Conservation (phyloP, 92 coral and sea anemone genomes). For the Epizoanthus scotinus region DNA sequence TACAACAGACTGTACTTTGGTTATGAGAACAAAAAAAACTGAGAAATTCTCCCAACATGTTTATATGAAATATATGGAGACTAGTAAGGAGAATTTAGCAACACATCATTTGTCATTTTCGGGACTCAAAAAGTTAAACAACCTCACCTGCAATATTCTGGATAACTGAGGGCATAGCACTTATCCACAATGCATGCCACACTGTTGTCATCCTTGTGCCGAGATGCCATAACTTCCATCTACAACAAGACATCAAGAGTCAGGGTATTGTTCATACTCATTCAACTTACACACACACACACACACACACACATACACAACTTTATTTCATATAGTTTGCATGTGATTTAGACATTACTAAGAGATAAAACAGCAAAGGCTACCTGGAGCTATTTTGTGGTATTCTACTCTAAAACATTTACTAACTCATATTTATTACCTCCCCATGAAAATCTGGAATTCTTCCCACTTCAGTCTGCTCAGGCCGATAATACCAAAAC, state of each 20-base stretch:
- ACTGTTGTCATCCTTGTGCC: constrained; percentile 98
- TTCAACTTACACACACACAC: not conserved
- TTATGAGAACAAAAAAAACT: too few relatives aligned
- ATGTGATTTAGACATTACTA: too few relatives aligned
- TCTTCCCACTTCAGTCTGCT: constrained; percentile 96
- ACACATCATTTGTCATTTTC: too few relatives aligned
- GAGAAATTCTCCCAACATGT: too few relatives aligned
- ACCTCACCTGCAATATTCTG: constrained; percentile 95
- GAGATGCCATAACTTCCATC: constrained; percentile 99
- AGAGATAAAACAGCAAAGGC: too few relatives aligned
- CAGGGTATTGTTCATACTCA: not conserved
- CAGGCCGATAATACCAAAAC: constrained; percentile 98
- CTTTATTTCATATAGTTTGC: too few relatives aligned
- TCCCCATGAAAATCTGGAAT: constrained; percentile 90
- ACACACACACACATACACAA: not conserved
- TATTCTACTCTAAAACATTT: not conserved
- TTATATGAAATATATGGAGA: too few relatives aligned
- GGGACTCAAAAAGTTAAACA: too few relatives aligned
- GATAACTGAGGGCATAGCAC: constrained; percentile 95
- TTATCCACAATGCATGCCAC: constrained; percentile 99
- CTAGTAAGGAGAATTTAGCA: too few relatives aligned
- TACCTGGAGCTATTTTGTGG: too few relatives aligned
- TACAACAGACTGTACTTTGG: too few relatives aligned
- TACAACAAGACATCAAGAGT: constrained; percentile 16
- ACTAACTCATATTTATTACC: constrained; percentile 44